Conservation (phyloP, 2,113 vertebrate species). For the Catagonus wagneri region DNA sequence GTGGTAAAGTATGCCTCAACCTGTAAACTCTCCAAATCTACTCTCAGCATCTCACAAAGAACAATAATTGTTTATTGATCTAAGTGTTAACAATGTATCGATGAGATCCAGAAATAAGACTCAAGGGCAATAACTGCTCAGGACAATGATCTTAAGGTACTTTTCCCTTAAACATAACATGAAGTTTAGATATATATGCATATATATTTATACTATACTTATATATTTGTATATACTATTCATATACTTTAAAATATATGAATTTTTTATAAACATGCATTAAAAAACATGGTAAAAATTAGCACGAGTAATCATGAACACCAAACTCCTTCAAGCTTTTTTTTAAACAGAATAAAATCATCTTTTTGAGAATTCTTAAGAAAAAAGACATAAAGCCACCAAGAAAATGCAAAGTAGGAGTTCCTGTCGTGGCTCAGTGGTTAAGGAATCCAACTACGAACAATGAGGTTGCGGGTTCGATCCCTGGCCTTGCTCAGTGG, state of each 20-base stretch:
- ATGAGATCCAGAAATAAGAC: conserved; percentile 86
- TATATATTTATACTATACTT: background rate
- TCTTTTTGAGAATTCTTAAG: background rate
- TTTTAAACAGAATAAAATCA: background rate
- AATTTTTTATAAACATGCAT: background rate
- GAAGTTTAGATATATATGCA: conserved; percentile 44
- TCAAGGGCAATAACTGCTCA: conserved; percentile 83
- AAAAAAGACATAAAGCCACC: background rate
- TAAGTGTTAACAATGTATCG: conserved; percentile 86
- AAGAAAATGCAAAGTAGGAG: conserved; percentile 21
- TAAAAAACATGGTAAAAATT: conserved; percentile 18
- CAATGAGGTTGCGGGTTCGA: no score
- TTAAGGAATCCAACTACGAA: no score
- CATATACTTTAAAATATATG: background rate
- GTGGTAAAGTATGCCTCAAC: conserved; percentile 82
- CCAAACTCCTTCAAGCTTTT: background rate
- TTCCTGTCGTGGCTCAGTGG: no score
- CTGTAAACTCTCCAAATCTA: conserved; percentile 86
- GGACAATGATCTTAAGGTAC: conserved; percentile 72
- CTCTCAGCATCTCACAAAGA: conserved; percentile 86
- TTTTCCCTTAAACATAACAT: conserved; percentile 66
- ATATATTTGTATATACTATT: background rate
- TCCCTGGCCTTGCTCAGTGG: no score
- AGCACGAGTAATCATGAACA: background rate
- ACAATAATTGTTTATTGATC: conserved; percentile 90